phyloP scores from a whole-genome alignment of 35 echinoderm and acorn worm species.

The Ophioderma brevispina region DNA sequence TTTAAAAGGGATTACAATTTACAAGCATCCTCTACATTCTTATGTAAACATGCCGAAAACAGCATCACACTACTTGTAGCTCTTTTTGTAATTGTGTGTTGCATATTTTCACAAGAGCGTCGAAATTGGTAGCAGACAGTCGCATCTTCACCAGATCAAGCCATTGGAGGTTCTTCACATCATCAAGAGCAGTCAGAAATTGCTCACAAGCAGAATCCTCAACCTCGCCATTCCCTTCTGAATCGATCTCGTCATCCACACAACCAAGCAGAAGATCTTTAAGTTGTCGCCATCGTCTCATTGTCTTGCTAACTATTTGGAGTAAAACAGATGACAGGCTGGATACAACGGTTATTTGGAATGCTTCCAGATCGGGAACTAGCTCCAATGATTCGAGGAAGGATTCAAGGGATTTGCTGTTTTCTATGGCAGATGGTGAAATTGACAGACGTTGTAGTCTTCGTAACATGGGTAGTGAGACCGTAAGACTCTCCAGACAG shows the following conservation, averaged over 20 bases:
- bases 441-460: background rate
- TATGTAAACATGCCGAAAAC: no score
- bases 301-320: background rate
- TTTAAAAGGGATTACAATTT: no score
- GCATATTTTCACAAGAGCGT: background rate
- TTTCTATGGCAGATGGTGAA: background rate
- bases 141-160: background rate
- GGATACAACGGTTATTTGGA: background rate
- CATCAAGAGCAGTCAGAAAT: background rate
- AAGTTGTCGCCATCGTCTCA: background rate
- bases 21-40: no score
- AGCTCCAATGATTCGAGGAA: background rate
- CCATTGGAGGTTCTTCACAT: background rate
- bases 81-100: background rate
- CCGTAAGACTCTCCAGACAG: background rate
- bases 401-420: background rate
- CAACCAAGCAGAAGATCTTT: background rate
- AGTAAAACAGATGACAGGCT: background rate
- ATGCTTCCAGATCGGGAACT: background rate
- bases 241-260: background rate
- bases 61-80: no score
- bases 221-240: background rate
- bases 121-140: background rate
- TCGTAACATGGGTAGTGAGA: background rate
- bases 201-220: background rate